Conservation (phyloP, 2,797 vertebrate genomes). For the Amazonetta brasiliensis region DNA sequence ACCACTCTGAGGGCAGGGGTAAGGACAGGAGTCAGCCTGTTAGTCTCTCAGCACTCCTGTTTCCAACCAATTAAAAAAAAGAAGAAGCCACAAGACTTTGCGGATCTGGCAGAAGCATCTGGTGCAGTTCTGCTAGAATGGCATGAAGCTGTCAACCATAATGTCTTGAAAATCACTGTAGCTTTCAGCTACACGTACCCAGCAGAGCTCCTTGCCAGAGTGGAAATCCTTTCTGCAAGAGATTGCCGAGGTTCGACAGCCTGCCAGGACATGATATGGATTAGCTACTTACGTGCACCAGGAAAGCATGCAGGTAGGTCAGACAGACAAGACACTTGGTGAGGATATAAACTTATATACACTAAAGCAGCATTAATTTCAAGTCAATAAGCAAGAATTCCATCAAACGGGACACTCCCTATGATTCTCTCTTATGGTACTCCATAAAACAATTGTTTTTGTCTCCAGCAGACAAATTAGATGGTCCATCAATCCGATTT, state of each 20-base stretch:
- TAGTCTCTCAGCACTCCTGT: neutral
- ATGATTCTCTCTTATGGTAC: neutral
- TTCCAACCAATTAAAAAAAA: neutral
- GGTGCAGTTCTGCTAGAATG: neutral
- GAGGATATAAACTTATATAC: neutral
- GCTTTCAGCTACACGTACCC: neutral
- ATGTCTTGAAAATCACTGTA: neutral
- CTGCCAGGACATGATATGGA: neutral
- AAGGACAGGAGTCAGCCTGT: neutral
- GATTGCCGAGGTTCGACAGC: neutral
- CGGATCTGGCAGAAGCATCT: neutral
- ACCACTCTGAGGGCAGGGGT: neutral
- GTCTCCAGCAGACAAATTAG: neutral
- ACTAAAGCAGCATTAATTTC: neutral
- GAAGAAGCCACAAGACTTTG: neutral
- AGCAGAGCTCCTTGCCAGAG: neutral
- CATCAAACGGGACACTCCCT: neutral
- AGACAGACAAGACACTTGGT: accelerated
- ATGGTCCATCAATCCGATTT: neutral
- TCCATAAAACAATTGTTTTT: neutral
- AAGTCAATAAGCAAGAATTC: neutral
- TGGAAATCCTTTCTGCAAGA: neutral
- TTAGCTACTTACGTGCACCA: accelerated
- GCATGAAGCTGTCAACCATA: neutral
- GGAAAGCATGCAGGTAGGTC: neutral